These are phyloP conservation scores for Myopa tessellatipennis DNA, from an alignment of 2,888 invertebrate genomes.

Conservation along the genomic window DNA sequence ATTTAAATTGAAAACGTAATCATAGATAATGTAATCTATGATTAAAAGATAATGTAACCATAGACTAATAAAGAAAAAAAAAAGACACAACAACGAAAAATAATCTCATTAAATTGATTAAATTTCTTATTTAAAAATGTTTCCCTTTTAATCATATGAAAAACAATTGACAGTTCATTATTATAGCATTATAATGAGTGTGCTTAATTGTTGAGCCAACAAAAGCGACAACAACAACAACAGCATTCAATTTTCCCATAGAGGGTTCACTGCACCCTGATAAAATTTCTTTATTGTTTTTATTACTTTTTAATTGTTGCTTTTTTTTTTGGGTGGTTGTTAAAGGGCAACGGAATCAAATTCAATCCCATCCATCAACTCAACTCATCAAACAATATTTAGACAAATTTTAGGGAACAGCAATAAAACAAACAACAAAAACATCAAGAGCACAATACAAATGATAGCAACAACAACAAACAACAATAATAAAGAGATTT, in stretches of 20 bases:
- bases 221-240: background rate
- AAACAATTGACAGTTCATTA: background rate
- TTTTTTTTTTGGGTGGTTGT: background rate
- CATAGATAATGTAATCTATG: background rate
- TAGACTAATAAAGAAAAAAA: too few species aligned
- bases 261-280: slow-evolving; percentile 15
- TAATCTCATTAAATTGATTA: background rate
- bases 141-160: background rate
- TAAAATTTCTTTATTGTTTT: background rate
- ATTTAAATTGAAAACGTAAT: background rate
- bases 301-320: background rate
- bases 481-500: background rate
- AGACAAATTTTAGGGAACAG: slow-evolving; percentile 5
- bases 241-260: background rate
- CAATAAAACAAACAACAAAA: background rate
- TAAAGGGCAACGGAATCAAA: too few species aligned
- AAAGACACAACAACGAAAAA: background rate
- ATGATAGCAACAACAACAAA: background rate
- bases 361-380: too few species aligned
- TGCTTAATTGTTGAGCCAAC: background rate
- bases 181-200: slow-evolving; percentile 3
- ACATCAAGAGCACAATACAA: background rate
- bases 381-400: background rate
- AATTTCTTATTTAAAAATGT: background rate
- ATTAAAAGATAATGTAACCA: too few species aligned